Evolutionary conservation across 2,113 vertebrate species (phyloP).

Genomic region (Gila orcuttii): DNA sequence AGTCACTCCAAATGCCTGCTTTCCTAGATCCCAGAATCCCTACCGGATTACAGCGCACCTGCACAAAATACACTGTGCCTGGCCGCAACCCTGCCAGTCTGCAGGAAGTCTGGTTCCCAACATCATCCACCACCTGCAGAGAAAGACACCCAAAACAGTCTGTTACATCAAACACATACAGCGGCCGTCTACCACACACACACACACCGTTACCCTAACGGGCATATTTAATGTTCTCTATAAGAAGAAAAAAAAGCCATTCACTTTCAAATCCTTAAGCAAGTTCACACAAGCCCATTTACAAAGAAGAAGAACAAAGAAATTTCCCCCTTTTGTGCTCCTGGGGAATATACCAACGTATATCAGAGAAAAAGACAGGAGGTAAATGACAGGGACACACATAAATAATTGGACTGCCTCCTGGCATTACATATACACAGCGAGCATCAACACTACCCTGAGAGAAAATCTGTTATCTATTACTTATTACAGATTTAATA

Average conservation of each 20-base stretch:
- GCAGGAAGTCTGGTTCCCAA: constrained; percentile 95
- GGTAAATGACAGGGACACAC: constrained; percentile 53
- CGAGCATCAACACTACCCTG: constrained; percentile 52
- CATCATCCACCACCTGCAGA: constrained; percentile 91
- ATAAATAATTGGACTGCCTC: not conserved
- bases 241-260: constrained; percentile 34
- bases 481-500: constrained; percentile 64
- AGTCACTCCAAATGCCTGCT: constrained; percentile 96
- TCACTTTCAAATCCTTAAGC: constrained; percentile 49
- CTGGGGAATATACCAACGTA: constrained; percentile 46
- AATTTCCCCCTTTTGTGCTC: constrained; percentile 31
- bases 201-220: constrained; percentile 41
- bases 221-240: constrained; percentile 47
- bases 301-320: constrained; percentile 41
- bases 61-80: constrained; percentile 96
- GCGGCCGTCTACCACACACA: constrained; percentile 9
- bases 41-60: constrained; percentile 95
- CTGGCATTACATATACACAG: constrained; percentile 17
- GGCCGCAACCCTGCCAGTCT: constrained; percentile 90
- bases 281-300: constrained; percentile 48
- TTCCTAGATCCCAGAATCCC: constrained; percentile 96
- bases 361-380: constrained; percentile 58
- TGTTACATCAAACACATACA: constrained; percentile 47
- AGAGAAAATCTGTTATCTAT: constrained; percentile 71
- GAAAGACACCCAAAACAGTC: constrained; percentile 54